These are phyloP conservation scores for Jacana jacana DNA, from an alignment of 2,113 vertebrate genomes.

Conservation along the genomic window DNA sequence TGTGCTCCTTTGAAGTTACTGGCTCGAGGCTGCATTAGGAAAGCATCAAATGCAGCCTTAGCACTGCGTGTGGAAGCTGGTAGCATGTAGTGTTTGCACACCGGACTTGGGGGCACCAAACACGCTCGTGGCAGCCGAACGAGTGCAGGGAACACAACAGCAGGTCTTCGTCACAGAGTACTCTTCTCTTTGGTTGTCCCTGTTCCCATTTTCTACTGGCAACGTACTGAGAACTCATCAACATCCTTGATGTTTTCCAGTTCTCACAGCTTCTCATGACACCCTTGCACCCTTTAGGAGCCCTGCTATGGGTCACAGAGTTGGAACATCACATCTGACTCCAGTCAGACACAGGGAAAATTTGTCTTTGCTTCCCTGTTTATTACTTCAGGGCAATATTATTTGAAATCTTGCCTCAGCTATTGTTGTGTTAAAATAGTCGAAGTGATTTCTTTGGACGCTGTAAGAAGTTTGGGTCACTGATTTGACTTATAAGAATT, in stretches of 20 bases:
- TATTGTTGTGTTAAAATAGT: not conserved
- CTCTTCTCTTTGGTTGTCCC: not conserved
- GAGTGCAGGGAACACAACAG: not conserved
- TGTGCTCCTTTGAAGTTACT: slow-evolving; percentile 76
- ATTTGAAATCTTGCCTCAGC: not conserved
- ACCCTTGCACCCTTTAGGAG: not conserved
- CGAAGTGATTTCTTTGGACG: not conserved
- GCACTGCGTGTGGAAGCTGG: slow-evolving; percentile 32
- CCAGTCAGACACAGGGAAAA: fast-evolving
- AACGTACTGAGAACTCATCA: not conserved
- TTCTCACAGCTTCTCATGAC: not conserved
- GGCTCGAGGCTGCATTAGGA: slow-evolving; percentile 66
- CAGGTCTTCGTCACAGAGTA: not conserved
- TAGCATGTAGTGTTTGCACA: not conserved
- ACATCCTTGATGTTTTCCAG: not conserved
- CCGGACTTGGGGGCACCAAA: not conserved
- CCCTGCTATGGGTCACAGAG: not conserved
- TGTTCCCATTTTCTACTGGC: not conserved
- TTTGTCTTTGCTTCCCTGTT: not conserved
- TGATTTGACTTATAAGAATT: not conserved
- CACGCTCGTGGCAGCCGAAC: not conserved
- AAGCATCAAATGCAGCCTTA: slow-evolving; percentile 66
- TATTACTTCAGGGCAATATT: not conserved
- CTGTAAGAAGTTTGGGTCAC: not conserved
- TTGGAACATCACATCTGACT: not conserved